These are phyloP conservation scores for Syngnathus rostellatus DNA, from an alignment of 2,797 vertebrate species.

Conservation along the genomic window DNA sequence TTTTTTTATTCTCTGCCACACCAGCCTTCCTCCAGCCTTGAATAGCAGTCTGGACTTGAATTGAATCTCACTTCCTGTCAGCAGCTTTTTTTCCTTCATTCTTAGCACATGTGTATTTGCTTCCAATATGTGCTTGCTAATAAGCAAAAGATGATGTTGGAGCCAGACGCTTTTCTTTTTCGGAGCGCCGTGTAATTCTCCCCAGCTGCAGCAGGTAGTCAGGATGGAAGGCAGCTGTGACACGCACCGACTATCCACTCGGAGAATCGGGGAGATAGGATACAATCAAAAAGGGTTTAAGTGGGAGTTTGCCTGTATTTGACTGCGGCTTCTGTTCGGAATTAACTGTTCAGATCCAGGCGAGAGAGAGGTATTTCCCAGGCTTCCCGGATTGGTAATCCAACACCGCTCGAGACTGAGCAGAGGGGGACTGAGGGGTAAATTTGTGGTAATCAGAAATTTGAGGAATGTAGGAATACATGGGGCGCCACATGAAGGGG, in stretches of 20 bases:
- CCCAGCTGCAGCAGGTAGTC: constrained; percentile 50
- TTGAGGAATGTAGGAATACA: constrained; percentile 50
- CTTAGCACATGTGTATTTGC: constrained; percentile 29
- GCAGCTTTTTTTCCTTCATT: constrained; percentile 11
- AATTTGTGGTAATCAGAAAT: constrained; percentile 48
- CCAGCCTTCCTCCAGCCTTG: background rate
- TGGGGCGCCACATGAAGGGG: constrained; percentile 19
- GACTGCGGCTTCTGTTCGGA: constrained; percentile 24
- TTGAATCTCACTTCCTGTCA: background rate
- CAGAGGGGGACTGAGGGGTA: constrained; percentile 13
- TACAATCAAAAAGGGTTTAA: constrained; percentile 25
- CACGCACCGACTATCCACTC: constrained; percentile 9
- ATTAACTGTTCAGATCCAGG: constrained; percentile 26
- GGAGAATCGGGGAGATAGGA: constrained; percentile 15
- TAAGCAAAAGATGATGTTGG: constrained; percentile 32
- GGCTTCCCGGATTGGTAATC: constrained; percentile 36
- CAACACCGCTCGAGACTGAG: constrained; percentile 34
- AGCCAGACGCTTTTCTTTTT: constrained; percentile 24
- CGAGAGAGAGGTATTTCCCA: constrained; percentile 37
- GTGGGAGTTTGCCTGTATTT: constrained; percentile 8
- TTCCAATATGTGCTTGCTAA: constrained; percentile 13
- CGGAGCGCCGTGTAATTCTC: constrained; percentile 37
- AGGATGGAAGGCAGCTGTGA: constrained; percentile 25
- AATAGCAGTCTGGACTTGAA: background rate
- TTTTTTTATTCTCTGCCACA: background rate